phyloP scores from a whole-genome alignment of 2,797 vertebrate genomes.

The Capromys pilorides region DNA sequence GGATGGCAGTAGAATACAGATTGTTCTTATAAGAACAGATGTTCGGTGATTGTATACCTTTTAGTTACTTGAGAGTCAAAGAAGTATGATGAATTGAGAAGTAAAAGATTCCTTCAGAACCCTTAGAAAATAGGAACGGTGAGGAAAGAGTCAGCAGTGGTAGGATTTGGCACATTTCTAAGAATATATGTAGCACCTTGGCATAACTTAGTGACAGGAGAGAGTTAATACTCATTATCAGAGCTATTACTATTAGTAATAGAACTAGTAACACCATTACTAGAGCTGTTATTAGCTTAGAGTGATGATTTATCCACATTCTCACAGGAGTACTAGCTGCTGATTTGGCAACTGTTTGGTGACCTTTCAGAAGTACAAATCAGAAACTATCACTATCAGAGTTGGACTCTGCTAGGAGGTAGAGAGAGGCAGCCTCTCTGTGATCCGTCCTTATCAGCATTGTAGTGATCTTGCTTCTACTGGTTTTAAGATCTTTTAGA shows the following conservation, averaged over 20 bases:
- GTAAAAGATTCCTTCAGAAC: neutral
- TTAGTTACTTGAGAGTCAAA: slow-evolving; percentile 39
- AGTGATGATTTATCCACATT: neutral
- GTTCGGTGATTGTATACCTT: neutral
- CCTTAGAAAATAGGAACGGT: neutral
- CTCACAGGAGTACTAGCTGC: slow-evolving; percentile 37
- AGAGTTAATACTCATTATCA: neutral
- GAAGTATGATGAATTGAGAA: slow-evolving; percentile 26
- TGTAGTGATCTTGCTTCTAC: neutral
- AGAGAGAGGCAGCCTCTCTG: slow-evolving; percentile 23
- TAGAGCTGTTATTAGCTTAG: neutral
- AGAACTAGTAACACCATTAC: neutral
- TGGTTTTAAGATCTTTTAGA: slow-evolving; percentile 54
- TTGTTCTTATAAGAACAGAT: neutral
- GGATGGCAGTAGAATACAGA: slow-evolving; percentile 36
- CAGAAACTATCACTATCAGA: neutral
- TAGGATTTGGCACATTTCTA: neutral
- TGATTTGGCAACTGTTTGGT: slow-evolving; percentile 22
- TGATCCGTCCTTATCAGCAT: neutral
- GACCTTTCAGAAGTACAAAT: slow-evolving; percentile 57
- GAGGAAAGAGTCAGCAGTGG: neutral
- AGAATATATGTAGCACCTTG: neutral
- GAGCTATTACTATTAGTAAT: neutral
- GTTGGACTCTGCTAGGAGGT: neutral
- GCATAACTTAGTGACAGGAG: slow-evolving; percentile 17